phyloP scores from a whole-genome alignment of 2,113 vertebrate species.

The Carassius gibelio region DNA sequence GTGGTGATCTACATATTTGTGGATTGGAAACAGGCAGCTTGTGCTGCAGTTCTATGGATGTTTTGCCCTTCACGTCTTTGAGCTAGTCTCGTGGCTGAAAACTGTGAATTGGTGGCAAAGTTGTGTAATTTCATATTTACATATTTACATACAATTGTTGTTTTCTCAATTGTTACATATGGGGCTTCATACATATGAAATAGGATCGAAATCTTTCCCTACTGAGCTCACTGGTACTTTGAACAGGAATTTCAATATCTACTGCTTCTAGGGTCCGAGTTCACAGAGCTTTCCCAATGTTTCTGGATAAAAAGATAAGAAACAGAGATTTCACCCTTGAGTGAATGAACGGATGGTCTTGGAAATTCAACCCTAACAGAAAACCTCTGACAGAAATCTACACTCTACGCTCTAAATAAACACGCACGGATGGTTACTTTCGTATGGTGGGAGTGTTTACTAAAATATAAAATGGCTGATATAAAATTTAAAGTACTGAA shows the following conservation, averaged over 20 bases:
- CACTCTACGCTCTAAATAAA: slow-evolving; percentile 8
- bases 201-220: not conserved
- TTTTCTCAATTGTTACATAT: too few species aligned
- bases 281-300: not conserved
- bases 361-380: slow-evolving; percentile 18
- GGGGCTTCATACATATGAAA: not conserved
- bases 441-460: not conserved
- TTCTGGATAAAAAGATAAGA: slow-evolving; percentile 30
- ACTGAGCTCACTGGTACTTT: not conserved
- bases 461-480: not conserved
- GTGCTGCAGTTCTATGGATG: too few species aligned
- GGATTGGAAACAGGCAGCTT: too few species aligned
- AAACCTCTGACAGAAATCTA: slow-evolving; percentile 28
- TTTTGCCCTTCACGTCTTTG: too few species aligned
- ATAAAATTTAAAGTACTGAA: slow-evolving; percentile 6
- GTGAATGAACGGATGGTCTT: slow-evolving; percentile 24
- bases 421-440: not conserved
- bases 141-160: too few species aligned
- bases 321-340: slow-evolving; percentile 27
- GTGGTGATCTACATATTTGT: too few species aligned
- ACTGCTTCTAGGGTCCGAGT: too few species aligned
- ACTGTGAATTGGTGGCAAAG: too few species aligned
- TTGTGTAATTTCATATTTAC: too few species aligned
- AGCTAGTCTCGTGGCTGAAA: too few species aligned
- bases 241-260: not conserved